Evolutionary conservation across 2,888 invertebrate species (phyloP).

Genomic region (Thumatha senex): DNA sequence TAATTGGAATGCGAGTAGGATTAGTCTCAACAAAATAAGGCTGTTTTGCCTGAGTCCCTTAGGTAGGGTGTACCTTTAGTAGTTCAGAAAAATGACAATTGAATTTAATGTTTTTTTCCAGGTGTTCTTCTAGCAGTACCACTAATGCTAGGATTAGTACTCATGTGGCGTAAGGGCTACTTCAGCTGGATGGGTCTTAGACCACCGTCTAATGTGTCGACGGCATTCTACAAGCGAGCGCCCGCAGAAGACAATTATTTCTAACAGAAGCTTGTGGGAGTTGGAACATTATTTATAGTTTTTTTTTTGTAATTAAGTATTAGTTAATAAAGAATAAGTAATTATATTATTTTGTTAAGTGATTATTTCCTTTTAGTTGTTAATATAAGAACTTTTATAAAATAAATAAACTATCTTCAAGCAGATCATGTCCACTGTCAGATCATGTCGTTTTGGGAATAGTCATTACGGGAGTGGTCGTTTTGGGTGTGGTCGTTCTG

Average conservation of each 20-base stretch:
- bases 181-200: conserved; percentile 82
- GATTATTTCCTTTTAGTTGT: no score
- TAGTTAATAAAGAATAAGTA: conserved; percentile 2
- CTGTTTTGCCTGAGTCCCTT: no score
- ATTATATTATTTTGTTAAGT: not conserved
- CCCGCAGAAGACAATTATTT: conserved; percentile 79
- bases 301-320: conserved; percentile 2
- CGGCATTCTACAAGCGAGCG: conserved; percentile 89
- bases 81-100: not conserved
- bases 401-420: no score
- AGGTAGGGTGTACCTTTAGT: no score
- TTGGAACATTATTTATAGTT: not conserved
- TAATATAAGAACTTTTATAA: no score
- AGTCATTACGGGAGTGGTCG: no score
- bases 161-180: conserved; percentile 86
- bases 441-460: no score
- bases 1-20: no score
- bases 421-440: no score
- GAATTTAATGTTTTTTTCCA: conserved; percentile 37
- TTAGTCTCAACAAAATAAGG: no score
- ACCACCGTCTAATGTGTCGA: conserved; percentile 84
- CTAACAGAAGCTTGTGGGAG: conserved; percentile 26
- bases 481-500: no score
- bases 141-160: conserved; percentile 81
- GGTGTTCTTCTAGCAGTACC: conserved; percentile 88